Base-by-base conservation (phyloP, 2,888 invertebrate genomes). In the Oxyteleia sp. region DNA sequence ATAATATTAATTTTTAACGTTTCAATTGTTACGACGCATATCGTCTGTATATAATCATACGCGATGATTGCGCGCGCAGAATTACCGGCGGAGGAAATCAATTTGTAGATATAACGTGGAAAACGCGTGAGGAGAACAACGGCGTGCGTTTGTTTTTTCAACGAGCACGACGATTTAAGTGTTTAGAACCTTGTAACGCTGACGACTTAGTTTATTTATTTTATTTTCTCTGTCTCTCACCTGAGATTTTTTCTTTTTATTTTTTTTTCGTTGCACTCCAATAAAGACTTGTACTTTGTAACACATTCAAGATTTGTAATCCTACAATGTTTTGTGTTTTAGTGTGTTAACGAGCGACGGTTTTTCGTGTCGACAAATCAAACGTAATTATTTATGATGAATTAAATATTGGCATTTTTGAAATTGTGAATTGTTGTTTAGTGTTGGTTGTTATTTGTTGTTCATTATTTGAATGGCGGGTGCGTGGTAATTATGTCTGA, bases 201-300 rank as follows among this genome's bases (percentile, higher is more conserved):
- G 66, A 74, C 74, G 66, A 80, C 47, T 72, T 80, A 80, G 59
- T 72, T 89, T 88, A 88, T 89, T 89, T 87, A 85, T 81, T 81
- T 85, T 81, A 59, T 59, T 59, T 49, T 79, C 59, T 72, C 53
- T 72, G 16, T 68, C 15, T 61, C 51, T 72, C 49, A 71, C 49
- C 45, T 32, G 35, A 69, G 29, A 69, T 35, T 66, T 43, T n/a
- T n/a, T n/a, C n/a, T n/a, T n/a, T n/a, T n/a, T n/a, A n/a, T n/a
- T n/a, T n/a, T n/a, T n/a, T 57, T 20, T 20, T 63, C 51, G 78
- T 85, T 81, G 83, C 85, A 82, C 82, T 83, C 85, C 84, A 81
- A 81, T 80, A 85, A 85, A 84, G 72, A 83, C 72, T 76, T 66
- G 75, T 78, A 79, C 59, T 72, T 76, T 71, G 45, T 71, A 76